A percentile compares a stretch with the other conserved stretches of the same genome.
Conservation (phyloP, 92 coral and sea anemone species). For the Epizoanthus ramosus region DNA sequence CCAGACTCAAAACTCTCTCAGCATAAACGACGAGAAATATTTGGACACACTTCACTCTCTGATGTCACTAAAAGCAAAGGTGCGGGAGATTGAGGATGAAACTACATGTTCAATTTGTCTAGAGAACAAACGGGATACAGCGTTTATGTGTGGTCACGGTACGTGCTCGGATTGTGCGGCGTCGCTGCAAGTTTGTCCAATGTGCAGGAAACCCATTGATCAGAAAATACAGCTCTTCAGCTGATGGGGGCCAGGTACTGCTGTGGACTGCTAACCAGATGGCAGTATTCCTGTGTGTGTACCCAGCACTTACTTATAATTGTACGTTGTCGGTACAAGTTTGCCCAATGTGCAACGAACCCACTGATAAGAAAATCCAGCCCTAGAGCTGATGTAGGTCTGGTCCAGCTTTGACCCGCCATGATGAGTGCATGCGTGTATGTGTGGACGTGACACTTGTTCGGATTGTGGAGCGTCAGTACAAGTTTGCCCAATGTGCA, state of each 20-base stretch:
- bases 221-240: slow-evolving; percentile 70
- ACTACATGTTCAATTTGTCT: slow-evolving; percentile 78
- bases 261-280: too few relatives aligned
- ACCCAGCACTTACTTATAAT: slow-evolving; percentile 66
- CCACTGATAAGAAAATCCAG: slow-evolving; percentile 60
- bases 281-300: slow-evolving; percentile 14
- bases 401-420: too few relatives aligned
- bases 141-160: slow-evolving; percentile 84
- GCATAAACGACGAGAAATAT: slow-evolving; percentile 63
- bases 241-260: slow-evolving; percentile 22
- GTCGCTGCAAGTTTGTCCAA: slow-evolving; percentile 67
- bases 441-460: slow-evolving; percentile 85
- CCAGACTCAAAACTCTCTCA: slow-evolving; percentile 10
- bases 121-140: slow-evolving; percentile 74
- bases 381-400: slow-evolving; percentile 59
- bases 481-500: slow-evolving; percentile 67
- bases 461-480: slow-evolving; percentile 57
- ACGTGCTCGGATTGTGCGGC: slow-evolving; percentile 69
- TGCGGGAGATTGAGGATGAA: slow-evolving; percentile 84
- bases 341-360: slow-evolving; percentile 71
- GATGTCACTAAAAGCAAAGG: slow-evolving; percentile 70
- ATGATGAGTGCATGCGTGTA: slow-evolving; percentile 36
- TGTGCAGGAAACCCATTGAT: slow-evolving; percentile 79
- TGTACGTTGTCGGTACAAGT: slow-evolving; percentile 51
- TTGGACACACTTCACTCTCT: slow-evolving; percentile 71